Percentiles rank a stretch among this genome's conserved stretches.
Conservation (phyloP, 2,113 vertebrate genomes). For the Arizona elegans region DNA sequence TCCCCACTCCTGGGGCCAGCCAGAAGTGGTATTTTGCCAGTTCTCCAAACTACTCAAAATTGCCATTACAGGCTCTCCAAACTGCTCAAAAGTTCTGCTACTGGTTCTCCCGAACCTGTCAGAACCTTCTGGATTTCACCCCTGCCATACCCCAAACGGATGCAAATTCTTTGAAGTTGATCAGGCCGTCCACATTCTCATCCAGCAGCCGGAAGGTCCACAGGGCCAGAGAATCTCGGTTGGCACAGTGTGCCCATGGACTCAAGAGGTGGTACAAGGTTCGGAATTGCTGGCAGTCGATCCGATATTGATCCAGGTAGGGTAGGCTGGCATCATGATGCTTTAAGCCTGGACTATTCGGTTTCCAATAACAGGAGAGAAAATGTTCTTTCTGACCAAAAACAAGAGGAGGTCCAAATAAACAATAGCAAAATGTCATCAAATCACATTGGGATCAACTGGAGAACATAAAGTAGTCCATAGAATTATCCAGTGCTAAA, state of each 20-base stretch:
- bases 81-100: no score
- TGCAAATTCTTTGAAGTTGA: constrained; percentile 96
- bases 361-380: constrained; percentile 90
- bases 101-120: no score
- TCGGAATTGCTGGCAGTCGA: constrained; percentile 89
- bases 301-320: constrained; percentile 93
- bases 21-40: no score
- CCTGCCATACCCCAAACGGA: constrained; percentile 77
- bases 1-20: no score
- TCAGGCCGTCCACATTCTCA: constrained; percentile 82
- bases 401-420: neutral
- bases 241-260: constrained; percentile 85
- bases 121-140: no score
- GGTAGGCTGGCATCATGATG: constrained; percentile 93
- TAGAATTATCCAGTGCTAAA: constrained; percentile 25
- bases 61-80: no score
- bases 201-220: constrained; percentile 90
- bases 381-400: constrained; percentile 89
- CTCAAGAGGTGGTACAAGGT: constrained; percentile 83
- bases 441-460: no score
- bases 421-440: neutral
- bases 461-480: neutral
- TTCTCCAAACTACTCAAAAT: no score
- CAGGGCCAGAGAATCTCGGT: constrained; percentile 80
- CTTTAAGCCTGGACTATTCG: constrained; percentile 75